Conservation (phyloP, 1,140 invertebrate species). For the Cydia splendana region DNA sequence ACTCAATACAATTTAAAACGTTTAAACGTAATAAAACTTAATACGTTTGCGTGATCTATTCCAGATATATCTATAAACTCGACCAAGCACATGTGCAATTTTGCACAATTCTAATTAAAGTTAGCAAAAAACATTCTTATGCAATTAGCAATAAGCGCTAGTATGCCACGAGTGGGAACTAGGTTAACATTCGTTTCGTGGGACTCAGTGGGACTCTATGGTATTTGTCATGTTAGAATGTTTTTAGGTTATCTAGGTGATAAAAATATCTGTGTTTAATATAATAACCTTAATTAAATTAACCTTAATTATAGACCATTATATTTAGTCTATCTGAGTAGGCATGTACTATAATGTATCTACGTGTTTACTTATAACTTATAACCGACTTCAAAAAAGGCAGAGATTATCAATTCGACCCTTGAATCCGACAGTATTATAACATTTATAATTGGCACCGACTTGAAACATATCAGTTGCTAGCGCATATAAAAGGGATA, state of each 20-base stretch:
- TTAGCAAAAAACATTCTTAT: constrained; percentile 20
- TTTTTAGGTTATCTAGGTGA: constrained; percentile 1
- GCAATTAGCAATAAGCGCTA: constrained; percentile 13
- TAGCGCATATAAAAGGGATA: no score
- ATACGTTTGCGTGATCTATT: background rate
- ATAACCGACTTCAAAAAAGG: no score
- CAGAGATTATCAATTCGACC: no score
- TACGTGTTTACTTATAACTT: no score
- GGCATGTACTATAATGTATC: background rate
- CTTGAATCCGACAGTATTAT: no score
- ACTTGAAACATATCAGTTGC: no score
- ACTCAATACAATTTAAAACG: background rate
- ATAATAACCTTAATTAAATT: background rate
- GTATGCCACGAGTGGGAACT: constrained; percentile 28
- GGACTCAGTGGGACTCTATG: constrained; percentile 5
- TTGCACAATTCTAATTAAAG: constrained; percentile 29
- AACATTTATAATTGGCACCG: no score
- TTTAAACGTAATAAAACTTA: background rate
- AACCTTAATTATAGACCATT: no score
- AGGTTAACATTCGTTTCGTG: constrained; percentile 11
- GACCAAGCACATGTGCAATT: constrained; percentile 2
- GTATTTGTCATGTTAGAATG: background rate
- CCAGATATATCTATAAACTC: background rate
- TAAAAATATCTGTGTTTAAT: background rate
- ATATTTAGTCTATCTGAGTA: background rate